Conservation (phyloP, 2,113 vertebrate genomes). For the Catharus bicknelli region DNA sequence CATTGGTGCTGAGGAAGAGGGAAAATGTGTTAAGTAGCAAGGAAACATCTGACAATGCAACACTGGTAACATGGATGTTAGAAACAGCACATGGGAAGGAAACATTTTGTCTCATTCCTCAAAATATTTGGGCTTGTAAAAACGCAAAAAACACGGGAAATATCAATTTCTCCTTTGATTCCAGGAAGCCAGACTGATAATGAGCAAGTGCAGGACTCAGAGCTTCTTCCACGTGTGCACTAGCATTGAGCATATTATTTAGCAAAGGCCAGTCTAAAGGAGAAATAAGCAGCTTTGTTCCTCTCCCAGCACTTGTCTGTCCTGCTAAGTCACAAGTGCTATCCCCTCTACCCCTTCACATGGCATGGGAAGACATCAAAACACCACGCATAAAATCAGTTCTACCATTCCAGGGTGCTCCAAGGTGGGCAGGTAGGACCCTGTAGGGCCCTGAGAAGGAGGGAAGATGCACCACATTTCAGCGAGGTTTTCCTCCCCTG, state of each 20-base stretch:
- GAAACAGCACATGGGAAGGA: background rate
- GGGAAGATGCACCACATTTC: fast-evolving
- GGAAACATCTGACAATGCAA: background rate
- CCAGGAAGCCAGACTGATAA: background rate
- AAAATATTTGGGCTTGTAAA: background rate
- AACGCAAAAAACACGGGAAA: background rate
- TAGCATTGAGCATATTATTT: background rate
- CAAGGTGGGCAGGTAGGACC: background rate
- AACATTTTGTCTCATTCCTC: background rate
- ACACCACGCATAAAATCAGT: background rate
- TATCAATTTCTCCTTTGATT: background rate
- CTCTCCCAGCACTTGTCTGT: background rate
- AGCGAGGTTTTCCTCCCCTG: background rate
- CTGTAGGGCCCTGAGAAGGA: background rate
- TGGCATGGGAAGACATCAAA: background rate
- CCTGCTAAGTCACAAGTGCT: background rate
- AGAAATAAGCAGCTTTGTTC: background rate
- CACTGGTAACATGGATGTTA: background rate
- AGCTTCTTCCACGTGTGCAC: background rate
- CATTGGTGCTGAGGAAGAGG: background rate
- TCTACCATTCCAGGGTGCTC: background rate
- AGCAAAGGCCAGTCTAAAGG: background rate
- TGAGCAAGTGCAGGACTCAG: background rate
- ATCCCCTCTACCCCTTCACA: background rate
- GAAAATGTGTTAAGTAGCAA: background rate